Percentiles rank a stretch among this genome's conserved stretches.
Conservation (phyloP, 2,888 invertebrate species). For the Volucella bombylans region DNA sequence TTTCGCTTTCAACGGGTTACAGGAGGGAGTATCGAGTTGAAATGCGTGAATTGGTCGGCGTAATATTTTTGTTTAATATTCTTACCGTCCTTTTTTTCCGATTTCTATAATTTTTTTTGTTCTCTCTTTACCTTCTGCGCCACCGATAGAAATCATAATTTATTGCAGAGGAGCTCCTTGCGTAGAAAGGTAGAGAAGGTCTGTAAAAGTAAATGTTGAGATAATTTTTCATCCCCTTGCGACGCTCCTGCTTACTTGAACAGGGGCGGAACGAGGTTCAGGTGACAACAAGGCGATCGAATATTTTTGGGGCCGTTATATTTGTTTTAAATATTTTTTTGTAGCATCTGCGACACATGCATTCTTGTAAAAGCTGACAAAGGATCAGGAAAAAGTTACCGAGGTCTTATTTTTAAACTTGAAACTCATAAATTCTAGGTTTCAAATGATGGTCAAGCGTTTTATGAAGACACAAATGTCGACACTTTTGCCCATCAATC, state of each 20-base stretch:
- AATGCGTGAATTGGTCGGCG: conserved; percentile 58
- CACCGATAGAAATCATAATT: conserved; percentile 82
- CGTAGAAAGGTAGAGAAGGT: conserved; percentile 10
- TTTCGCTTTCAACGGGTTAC: not conserved
- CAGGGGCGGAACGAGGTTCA: not conserved
- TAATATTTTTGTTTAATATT: conserved; percentile 49
- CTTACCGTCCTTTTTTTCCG: not conserved
- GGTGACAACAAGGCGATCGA: not conserved
- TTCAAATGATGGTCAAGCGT: too few relatives aligned
- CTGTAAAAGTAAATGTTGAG: conserved; percentile 15
- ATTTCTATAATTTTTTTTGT: conserved; percentile 71
- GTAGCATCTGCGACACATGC: too few relatives aligned
- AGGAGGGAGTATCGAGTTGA: not conserved
- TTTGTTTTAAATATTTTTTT: too few relatives aligned
- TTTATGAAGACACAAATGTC: too few relatives aligned
- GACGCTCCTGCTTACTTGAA: not conserved
- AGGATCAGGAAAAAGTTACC: too few relatives aligned
- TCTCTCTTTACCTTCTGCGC: conserved; percentile 75
- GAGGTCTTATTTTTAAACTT: too few relatives aligned
- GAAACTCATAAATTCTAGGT: too few relatives aligned
- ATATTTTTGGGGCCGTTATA: too few relatives aligned
- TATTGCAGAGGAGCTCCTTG: conserved; percentile 77
- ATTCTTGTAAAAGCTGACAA: too few relatives aligned
- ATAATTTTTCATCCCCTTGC: conserved; percentile 51
- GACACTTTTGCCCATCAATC: too few relatives aligned